A percentile compares a stretch with the other conserved stretches of the same genome.
phyloP scores from a whole-genome alignment of 2,888 invertebrate genomes.

The Seira musarum region DNA sequence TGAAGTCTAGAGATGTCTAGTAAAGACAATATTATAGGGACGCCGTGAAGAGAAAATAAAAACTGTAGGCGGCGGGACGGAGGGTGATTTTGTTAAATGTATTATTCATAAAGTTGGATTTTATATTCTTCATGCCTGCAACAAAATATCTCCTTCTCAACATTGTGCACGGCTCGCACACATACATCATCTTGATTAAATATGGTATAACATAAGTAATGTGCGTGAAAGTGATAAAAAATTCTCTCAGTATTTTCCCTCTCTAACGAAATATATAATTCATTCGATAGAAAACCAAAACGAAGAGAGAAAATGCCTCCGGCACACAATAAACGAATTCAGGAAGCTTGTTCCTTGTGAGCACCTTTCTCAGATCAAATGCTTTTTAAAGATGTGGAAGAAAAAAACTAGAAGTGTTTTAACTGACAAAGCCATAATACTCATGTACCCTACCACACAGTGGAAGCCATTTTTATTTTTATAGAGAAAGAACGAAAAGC shows the following conservation, averaged over 20 bases:
- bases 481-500: background rate
- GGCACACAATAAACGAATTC: conserved; percentile 55
- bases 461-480: conserved; percentile 5
- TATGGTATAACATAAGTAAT: background rate
- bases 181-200: conserved; percentile 19
- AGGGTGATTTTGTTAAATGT: conserved; percentile 33
- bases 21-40: conserved; percentile 6
- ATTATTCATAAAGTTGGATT: conserved; percentile 53
- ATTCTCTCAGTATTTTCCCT: background rate
- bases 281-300: background rate
- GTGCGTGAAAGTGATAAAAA: conserved; percentile 7
- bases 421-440: background rate
- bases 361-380: conserved; percentile 9
- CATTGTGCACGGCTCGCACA: background rate
- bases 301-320: conserved; percentile 27
- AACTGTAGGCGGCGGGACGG: conserved; percentile 1
- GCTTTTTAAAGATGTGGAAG: conserved; percentile 4
- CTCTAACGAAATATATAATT: background rate
- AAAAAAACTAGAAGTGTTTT: conserved; percentile 7
- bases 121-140: conserved; percentile 16
- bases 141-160: background rate
- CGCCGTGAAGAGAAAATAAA: conserved; percentile 10
- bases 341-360: conserved; percentile 46
- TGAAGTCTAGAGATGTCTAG: background rate
- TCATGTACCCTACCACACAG: conserved; percentile 15